These are phyloP conservation scores for Leucozona laternaria DNA, from an alignment of 2,888 invertebrate species.

Conservation along the genomic window DNA sequence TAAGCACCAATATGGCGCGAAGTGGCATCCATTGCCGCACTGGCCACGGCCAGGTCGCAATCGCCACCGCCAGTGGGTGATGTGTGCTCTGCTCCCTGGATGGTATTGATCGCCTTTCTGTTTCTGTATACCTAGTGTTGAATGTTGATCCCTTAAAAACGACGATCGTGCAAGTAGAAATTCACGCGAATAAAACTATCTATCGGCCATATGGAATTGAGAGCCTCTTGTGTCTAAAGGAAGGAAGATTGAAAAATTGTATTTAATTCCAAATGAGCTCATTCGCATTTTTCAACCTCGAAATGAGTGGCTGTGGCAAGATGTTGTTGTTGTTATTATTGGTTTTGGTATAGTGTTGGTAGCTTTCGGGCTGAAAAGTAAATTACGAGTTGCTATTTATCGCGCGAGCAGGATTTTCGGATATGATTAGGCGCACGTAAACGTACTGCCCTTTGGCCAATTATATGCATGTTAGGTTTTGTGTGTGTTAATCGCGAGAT, in stretches of 20 bases:
- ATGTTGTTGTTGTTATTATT: conserved; percentile 29
- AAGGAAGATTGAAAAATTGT: conserved; percentile 34
- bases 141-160: conserved; percentile 61
- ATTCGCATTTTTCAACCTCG: conserved; percentile 61
- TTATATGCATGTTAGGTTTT: conserved; percentile 67
- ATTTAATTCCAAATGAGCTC: conserved; percentile 74
- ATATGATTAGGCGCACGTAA: conserved; percentile 77
- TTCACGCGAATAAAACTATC: conserved; percentile 71
- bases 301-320: not conserved
- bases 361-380: conserved; percentile 52
- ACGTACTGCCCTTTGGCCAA: conserved; percentile 74
- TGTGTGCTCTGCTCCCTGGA: conserved; percentile 44
- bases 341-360: not conserved
- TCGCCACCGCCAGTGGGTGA: conserved; percentile 56
- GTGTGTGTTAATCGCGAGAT: conserved; percentile 38
- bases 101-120: conserved; percentile 62
- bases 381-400: conserved; percentile 76
- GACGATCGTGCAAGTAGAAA: conserved; percentile 71
- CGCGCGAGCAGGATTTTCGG: conserved; percentile 77
- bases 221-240: not conserved
- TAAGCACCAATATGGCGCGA: conserved; percentile 54
- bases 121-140: not conserved
- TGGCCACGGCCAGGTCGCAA: not conserved
- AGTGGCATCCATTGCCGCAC: conserved; percentile 36
- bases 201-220: conserved; percentile 37